Base-by-base conservation (phyloP, 2,113 vertebrate genomes). In the Sphyrna mokarran region DNA sequence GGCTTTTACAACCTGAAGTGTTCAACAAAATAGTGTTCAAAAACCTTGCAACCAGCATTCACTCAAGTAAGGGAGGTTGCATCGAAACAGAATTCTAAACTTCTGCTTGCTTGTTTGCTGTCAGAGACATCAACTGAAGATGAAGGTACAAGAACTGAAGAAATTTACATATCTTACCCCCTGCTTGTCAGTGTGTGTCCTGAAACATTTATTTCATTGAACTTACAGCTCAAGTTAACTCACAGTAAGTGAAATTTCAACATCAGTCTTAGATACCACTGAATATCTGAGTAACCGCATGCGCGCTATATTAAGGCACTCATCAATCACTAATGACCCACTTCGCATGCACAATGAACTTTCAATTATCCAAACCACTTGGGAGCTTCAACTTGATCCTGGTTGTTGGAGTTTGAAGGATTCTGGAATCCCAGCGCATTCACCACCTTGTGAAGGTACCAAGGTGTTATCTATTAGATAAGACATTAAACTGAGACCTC, bases 161-260 rank as follows among this genome's bases (percentile, higher is more conserved):
- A 33, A 89, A 89, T 89, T 89, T 61, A 33, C 85, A 87, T 61
- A 33, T 29, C 14, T 61, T 33, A 89, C 26, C 2, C 11, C 26
- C 54, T 33, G 26, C 48, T 89, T 89, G 48, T 22, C 48, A 29
- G 86, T 61, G 48, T 29, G 33, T 14, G 86, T 10, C 48, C 54
- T 58, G 86, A 89, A 89, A 26, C 26, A 89, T 61, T 89, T 89
- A 89, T 58, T 89, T 89, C 86, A 89, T 61, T 61, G 23, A 89
- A 89, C 48, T 89, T 58, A 58, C 43, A 14, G 23, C 86, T 89
- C 86, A 58, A 29, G 54, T 89, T 89, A 89, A 58, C 54, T 89
- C 14, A 89, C 11, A 33, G 48, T 86, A 29, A 14, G 86, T 89
- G 86, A 58, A 89, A 26, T 26, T 58, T 89, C 58, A 54, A 54